phyloP scores from a whole-genome alignment of 2,797 vertebrate genomes.

The Coracias cyanogaster region DNA sequence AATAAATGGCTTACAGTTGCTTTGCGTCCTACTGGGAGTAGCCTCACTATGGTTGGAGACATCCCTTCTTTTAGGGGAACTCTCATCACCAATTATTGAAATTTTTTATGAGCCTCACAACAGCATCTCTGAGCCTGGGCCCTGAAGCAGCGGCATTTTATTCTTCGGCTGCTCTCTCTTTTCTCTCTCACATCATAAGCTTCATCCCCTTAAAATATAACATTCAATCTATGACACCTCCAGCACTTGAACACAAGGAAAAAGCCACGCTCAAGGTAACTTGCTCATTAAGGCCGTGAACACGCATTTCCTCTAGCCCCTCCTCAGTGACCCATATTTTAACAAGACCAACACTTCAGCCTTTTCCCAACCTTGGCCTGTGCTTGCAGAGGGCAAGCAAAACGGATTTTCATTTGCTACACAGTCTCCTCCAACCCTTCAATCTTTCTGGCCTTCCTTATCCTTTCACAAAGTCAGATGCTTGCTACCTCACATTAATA shows the following conservation, averaged over 20 bases:
- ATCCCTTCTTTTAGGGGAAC: neutral
- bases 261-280: neutral
- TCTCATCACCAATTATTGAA: neutral
- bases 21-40: neutral
- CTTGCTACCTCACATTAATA: neutral
- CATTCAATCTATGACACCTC: neutral
- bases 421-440: neutral
- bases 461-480: neutral
- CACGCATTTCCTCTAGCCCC: neutral
- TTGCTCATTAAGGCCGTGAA: neutral
- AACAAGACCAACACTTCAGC: neutral
- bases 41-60: neutral
- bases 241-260: neutral
- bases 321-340: neutral
- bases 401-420: conserved; percentile 11
- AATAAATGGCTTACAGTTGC: fast-evolving
- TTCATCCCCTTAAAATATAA: neutral
- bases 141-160: neutral
- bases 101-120: neutral
- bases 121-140: neutral
- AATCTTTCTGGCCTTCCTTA: conserved; percentile 8
- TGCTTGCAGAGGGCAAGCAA: neutral
- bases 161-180: neutral
- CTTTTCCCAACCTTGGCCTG: neutral
- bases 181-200: neutral